Base-by-base conservation (phyloP, 2,888 invertebrate genomes). In the Drosophila kuntzei region DNA sequence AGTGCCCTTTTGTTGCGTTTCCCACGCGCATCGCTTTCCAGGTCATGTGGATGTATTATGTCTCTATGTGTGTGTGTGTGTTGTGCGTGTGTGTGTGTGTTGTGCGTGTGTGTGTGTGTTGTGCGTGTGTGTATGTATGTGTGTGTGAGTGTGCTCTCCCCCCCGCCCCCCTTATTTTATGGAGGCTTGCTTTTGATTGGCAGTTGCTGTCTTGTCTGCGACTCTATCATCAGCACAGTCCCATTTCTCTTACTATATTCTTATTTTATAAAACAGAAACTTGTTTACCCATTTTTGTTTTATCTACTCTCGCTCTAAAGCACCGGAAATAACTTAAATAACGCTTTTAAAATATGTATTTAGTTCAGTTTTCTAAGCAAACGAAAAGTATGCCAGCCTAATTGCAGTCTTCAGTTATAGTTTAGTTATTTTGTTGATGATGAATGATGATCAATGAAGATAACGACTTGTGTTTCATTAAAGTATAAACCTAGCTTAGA, bases 11-110 rank as follows among this genome's bases (percentile, higher is more conserved):
- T 76, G 60, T 34, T 54, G 76, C 37, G 41, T 47, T 71, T 76
- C 58, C 50, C 74, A 76, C 55, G 66, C 72, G 49, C 61, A 71
- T 71, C 46, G 41, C 54, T 76, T 71, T 71, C 12, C 77, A 76
- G 74, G 72, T 74, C 76, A 71, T 76, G 46, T 54, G 29, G 7
- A 29, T 37, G 39, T 51, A 47, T 37, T 34, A 32, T 25, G 43
- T 16, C 22, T 29, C 22, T 32, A 41, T 49, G 59, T 14, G 20
- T 9, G 36, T 34, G 49, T 32, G 34, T 36, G 9, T 27, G 25
- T 8, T 27, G 9, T 27, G 34, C 18, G 50, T n/a, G 18, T 39
- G 47, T 36, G 51, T 14, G 27, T 34, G 22, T 20, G 29, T 18
- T 32, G 14, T 22, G 29, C 29, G 39, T 39, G 50, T 49, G 36